These are phyloP conservation scores for Galagoides demidoff DNA, from an alignment of 2,797 vertebrate genomes.

Conservation along the genomic window DNA sequence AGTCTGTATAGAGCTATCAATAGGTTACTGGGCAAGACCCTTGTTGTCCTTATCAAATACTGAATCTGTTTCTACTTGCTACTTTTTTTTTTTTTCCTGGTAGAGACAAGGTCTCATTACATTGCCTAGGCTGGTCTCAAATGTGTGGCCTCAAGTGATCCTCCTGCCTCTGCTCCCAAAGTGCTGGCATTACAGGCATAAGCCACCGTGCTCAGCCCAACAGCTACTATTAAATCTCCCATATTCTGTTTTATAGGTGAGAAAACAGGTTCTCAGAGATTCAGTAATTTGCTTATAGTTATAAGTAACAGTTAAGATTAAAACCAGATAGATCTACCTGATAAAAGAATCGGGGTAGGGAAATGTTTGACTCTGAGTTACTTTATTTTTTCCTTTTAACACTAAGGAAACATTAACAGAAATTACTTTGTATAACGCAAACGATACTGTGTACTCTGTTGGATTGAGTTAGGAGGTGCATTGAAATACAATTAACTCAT, in stretches of 20 bases:
- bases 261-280: constrained; percentile 27
- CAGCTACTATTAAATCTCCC: background rate
- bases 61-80: background rate
- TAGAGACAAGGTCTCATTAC: background rate
- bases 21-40: background rate
- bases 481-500: constrained; percentile 73
- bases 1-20: background rate
- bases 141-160: background rate
- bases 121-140: background rate
- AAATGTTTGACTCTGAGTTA: constrained; percentile 2
- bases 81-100: background rate
- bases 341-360: background rate
- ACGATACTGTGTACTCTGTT: constrained; percentile 42
- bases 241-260: background rate
- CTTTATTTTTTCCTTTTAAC: constrained; percentile 45
- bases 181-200: background rate
- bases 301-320: background rate
- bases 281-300: constrained; percentile 10
- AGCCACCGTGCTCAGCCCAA: background rate
- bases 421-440: constrained; percentile 10
- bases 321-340: constrained; percentile 36
- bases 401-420: constrained; percentile 47
- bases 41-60: constrained; percentile 15
- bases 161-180: background rate
- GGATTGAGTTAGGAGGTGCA: constrained; percentile 74